Conservation (phyloP, 2,797 vertebrate genomes). For the Myotis daubentonii region DNA sequence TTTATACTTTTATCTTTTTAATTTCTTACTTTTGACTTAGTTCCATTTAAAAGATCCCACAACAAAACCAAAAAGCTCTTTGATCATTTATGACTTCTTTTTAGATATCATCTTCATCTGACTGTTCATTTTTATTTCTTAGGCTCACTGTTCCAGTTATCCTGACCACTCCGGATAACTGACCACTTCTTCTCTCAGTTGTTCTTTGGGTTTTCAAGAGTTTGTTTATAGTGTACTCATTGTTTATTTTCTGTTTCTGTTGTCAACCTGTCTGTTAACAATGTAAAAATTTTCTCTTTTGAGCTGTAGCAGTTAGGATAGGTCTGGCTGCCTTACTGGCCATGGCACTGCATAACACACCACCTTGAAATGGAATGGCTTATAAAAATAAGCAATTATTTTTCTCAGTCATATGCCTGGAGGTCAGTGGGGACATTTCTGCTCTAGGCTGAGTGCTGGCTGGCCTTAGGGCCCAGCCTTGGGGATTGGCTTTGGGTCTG, state of each 20-base stretch:
- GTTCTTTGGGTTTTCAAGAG: neutral
- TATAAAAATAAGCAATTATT: neutral
- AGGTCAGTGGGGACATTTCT: neutral
- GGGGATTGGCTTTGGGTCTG: neutral
- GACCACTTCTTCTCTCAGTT: neutral
- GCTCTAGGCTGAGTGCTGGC: neutral
- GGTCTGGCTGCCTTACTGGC: neutral
- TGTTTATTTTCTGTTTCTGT: neutral
- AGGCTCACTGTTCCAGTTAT: neutral
- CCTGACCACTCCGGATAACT: neutral
- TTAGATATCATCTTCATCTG: neutral
- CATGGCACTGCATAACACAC: neutral
- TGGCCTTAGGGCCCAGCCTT: neutral
- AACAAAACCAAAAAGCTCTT: neutral
- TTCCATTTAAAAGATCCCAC: neutral
- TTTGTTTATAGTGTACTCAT: neutral
- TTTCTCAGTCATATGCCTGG: neutral
- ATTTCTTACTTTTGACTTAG: constrained; percentile 8
- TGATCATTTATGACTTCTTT: neutral
- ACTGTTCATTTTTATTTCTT: neutral
- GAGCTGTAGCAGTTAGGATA: neutral
- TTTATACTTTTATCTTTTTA: neutral
- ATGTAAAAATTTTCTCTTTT: neutral
- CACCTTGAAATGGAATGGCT: neutral
- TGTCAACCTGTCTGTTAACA: neutral